These are phyloP conservation scores for Flexamia atlantica DNA, from an alignment of 2,888 invertebrate genomes.

Conservation along the genomic window DNA sequence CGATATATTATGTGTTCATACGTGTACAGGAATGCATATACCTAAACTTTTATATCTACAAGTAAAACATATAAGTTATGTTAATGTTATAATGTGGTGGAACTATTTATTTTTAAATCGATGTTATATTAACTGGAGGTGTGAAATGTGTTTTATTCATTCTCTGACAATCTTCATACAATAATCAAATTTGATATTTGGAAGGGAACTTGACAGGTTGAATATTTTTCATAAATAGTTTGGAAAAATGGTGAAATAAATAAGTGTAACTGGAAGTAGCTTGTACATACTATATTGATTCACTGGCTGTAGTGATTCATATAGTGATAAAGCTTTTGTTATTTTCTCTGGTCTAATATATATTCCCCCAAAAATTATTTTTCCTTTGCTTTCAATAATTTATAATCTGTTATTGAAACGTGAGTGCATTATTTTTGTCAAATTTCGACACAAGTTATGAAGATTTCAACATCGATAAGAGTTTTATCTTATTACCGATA, in stretches of 20 bases:
- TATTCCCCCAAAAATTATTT: too few species aligned
- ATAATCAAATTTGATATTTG: constrained; percentile 24
- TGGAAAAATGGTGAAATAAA: not conserved
- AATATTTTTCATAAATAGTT: constrained; percentile 19
- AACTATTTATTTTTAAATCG: constrained; percentile 36
- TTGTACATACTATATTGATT: not conserved
- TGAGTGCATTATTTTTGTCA: too few species aligned
- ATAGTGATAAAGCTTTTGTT: too few species aligned
- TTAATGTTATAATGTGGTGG: constrained; percentile 16
- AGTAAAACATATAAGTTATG: not conserved
- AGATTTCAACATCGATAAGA: too few species aligned
- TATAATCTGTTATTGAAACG: too few species aligned
- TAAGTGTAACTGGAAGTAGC: not conserved
- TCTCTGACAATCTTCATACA: constrained; percentile 56
- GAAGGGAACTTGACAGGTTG: not conserved
- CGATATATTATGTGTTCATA: constrained; percentile 51
- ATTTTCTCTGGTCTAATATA: too few species aligned
- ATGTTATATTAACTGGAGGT: constrained; percentile 29
- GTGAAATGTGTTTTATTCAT: not conserved
- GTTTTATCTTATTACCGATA: too few species aligned
- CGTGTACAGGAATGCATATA: constrained; percentile 37
- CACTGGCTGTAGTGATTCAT: not conserved
- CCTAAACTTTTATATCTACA: not conserved
- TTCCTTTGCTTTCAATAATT: too few species aligned
- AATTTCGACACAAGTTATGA: too few species aligned